phyloP scores from a whole-genome alignment of 2,888 invertebrate species.

The Thysanoteuthis rhombus region DNA sequence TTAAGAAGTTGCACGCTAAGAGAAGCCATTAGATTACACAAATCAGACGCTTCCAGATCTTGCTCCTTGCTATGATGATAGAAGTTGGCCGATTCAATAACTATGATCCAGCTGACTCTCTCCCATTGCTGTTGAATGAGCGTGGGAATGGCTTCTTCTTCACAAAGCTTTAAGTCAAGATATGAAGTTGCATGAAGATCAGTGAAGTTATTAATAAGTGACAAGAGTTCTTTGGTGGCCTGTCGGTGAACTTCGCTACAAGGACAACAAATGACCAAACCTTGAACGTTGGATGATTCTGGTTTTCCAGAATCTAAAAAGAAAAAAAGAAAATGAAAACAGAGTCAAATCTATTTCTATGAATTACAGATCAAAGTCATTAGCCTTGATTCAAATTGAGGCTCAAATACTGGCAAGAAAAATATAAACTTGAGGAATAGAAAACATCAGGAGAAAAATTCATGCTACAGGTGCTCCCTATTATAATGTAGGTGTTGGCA shows the following conservation, averaged over 20 bases:
- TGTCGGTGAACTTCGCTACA: neutral
- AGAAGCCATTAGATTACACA: neutral
- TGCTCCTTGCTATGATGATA: neutral
- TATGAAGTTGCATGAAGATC: neutral
- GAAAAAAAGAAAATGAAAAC: neutral
- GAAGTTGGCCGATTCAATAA: neutral
- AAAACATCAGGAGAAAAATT: neutral
- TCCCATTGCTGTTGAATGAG: neutral
- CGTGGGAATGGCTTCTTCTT: neutral
- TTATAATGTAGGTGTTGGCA: no score
- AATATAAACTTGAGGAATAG: neutral
- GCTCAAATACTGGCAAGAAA: no score
- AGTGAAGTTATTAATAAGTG: neutral
- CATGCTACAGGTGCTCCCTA: neutral
- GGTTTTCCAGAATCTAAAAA: neutral
- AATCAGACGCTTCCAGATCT: neutral
- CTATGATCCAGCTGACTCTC: neutral
- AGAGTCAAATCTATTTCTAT: neutral
- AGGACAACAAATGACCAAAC: neutral
- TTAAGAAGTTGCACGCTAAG: neutral
- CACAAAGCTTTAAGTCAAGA: neutral
- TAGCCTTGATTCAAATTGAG: neutral
- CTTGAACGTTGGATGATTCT: neutral
- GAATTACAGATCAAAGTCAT: neutral
- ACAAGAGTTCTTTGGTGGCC: neutral